phyloP scores from a whole-genome alignment of 2,888 invertebrate species.

The Phalangium opilio region DNA sequence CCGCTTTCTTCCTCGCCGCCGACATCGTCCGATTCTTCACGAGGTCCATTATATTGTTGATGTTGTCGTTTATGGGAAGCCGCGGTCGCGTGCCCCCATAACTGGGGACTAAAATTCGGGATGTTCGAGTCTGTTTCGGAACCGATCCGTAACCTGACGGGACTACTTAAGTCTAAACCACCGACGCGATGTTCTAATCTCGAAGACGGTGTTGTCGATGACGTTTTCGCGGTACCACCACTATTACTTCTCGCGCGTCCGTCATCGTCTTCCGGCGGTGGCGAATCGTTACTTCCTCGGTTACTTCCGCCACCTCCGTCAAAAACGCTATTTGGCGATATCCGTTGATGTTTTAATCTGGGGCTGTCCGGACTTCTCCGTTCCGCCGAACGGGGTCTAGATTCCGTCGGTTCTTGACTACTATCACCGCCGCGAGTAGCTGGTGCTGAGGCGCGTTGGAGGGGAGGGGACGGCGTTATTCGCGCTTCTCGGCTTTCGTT shows the following conservation, averaged over 20 bases:
- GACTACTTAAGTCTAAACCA: constrained; percentile 1
- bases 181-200: neutral
- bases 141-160: constrained; percentile 3
- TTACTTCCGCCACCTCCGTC: constrained; percentile 12
- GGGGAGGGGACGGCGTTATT: constrained; percentile 3
- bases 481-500: no score
- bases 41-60: neutral
- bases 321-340: constrained; percentile 12
- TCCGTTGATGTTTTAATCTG: no score
- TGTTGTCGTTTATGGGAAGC: constrained; percentile 10
- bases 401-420: no score
- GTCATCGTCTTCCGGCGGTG: neutral
- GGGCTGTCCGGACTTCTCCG: no score
- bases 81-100: constrained; percentile 16
- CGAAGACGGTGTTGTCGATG: no score
- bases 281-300: neutral
- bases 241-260: no score
- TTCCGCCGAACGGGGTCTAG: no score
- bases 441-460: neutral
- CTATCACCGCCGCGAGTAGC: no score
- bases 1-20: constrained; percentile 5
- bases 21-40: neutral
- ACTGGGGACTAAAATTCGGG: constrained; percentile 15
- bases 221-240: no score
- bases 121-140: constrained; percentile 2